Percentiles rank a stretch among this genome's conserved stretches.
phyloP scores from a whole-genome alignment of 2,888 invertebrate genomes.

The Cremastinae sp. region DNA sequence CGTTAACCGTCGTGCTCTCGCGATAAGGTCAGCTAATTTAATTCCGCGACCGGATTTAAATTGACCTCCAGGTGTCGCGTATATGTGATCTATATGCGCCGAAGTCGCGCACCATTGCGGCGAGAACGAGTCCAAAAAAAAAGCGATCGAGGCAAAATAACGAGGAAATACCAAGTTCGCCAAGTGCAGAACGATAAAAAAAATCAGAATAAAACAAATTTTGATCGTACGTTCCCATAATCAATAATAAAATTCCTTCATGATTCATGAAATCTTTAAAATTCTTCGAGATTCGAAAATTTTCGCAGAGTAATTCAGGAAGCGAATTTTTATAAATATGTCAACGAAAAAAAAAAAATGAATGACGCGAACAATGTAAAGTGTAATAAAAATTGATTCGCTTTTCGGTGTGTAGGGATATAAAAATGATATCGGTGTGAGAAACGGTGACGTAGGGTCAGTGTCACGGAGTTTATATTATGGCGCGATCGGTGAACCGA shows the following conservation, averaged over 20 bases:
- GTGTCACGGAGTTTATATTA: slow-evolving; percentile 50
- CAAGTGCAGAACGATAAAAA: slow-evolving; percentile 18
- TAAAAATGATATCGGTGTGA: slow-evolving; percentile 30
- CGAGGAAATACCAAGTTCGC: slow-evolving; percentile 20
- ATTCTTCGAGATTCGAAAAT: no score
- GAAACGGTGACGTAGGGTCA: slow-evolving; percentile 50
- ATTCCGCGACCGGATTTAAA: slow-evolving; percentile 62
- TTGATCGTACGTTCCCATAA: no score
- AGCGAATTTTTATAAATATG: not conserved
- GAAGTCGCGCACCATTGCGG: slow-evolving; percentile 32
- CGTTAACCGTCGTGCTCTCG: slow-evolving; percentile 61
- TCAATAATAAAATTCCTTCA: no score
- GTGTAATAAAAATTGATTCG: not conserved
- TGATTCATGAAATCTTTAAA: no score
- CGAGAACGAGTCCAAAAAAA: slow-evolving; percentile 29
- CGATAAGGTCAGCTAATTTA: slow-evolving; percentile 65
- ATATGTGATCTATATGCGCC: slow-evolving; percentile 38
- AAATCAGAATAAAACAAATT: no score
- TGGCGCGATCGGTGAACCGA: slow-evolving; percentile 36
- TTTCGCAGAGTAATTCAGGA: no score
- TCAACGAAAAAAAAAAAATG: not conserved
- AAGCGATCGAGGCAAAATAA: not conserved
- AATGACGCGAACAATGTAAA: no score
- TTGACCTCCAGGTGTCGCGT: slow-evolving; percentile 57
- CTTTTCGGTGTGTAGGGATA: slow-evolving; percentile 17